These are phyloP conservation scores for Bombus impatiens DNA, from an alignment of 1,140 invertebrate species.

Conservation along the genomic window DNA sequence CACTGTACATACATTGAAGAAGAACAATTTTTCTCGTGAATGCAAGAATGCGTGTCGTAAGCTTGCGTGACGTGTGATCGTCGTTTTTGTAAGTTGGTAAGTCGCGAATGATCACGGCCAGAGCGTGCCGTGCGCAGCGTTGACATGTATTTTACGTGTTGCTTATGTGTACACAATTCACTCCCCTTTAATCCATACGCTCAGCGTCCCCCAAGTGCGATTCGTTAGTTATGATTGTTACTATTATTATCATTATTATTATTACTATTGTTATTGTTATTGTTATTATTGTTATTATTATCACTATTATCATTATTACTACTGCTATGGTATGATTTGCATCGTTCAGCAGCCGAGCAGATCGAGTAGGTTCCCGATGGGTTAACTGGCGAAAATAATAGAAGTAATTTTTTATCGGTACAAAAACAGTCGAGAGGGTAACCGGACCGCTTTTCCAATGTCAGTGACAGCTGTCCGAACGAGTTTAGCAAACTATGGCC, in stretches of 20 bases:
- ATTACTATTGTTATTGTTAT: not conserved
- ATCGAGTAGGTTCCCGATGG: not conserved
- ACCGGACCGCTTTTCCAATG: not conserved
- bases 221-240: not conserved
- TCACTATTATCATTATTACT: no score
- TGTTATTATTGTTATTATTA: not conserved
- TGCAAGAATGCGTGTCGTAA: not conserved
- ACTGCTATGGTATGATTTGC: no score
- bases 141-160: conserved; percentile 18
- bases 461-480: conserved; percentile 21
- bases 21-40: not conserved
- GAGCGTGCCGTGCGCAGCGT: not conserved
- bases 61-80: not conserved
- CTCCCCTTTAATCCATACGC: not conserved
- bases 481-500: not conserved
- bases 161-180: conserved; percentile 26
- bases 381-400: not conserved
- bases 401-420: not conserved
- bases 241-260: not conserved
- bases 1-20: conserved; percentile 63
- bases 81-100: conserved; percentile 41
- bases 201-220: not conserved
- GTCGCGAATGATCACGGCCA: not conserved
- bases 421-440: no score
- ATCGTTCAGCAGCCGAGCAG: not conserved